Base-by-base conservation (phyloP, 2,888 invertebrate genomes). In the Drosophila meridiana region DNA sequence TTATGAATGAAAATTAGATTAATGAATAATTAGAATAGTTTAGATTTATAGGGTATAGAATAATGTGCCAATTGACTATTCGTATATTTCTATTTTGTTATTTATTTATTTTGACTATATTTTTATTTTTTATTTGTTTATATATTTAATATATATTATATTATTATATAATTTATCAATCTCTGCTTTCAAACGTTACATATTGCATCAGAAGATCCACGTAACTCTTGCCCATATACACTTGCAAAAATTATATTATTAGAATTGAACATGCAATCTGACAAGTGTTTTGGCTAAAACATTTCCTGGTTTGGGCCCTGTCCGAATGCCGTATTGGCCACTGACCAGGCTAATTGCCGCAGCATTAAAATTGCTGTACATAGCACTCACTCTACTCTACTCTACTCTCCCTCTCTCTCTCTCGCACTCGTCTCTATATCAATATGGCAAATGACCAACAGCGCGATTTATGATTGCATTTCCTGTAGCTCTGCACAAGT, bases 181-280 rank as follows among this genome's bases (percentile, higher is more conserved):
- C 50, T 11, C 11, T 9, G 1, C 6, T 20, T 20, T 13, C 13
- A 11, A 5, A 20, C 11, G 20, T 52, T 13, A 34, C 52, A 26
- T 13, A 3, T 4, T 52, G 3, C 26, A 36, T 36, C 0, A 36
- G 20, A 13, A 20, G 26, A 4, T 7, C 6, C 2, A 13, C 4
- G 36, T 36, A 20, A 2, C 52, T 7, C 13, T 52, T 11, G 20
- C 13, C 0, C 30, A 42, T 4, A 42, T 32, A 42, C 20, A 20
- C 20, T 20, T 56, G 1, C 4, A 40, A 80, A 86, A 85, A 87
- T 91, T 90, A 88, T 86, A 91, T 90, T 92, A 91, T 91, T 92
- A 91, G 89, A 83, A 81, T 87, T 92, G 87, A 88, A 90, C 91
- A 91, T 90, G 91, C 91, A 86, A 91, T 92, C 91, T 89, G 92